These are phyloP conservation scores for Dorcus hopei DNA, from an alignment of 2,888 invertebrate species.

Conservation along the genomic window DNA sequence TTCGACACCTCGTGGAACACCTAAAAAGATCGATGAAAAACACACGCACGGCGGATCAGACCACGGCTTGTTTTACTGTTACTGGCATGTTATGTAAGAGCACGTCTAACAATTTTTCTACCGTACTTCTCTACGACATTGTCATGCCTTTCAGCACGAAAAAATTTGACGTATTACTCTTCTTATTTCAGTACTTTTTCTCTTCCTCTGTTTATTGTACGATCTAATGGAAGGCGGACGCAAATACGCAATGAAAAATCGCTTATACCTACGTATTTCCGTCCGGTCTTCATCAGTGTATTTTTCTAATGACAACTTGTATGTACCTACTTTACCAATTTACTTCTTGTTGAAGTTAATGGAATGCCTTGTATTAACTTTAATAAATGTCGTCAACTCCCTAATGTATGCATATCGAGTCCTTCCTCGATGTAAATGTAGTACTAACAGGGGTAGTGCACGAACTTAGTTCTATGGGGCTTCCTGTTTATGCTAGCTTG, in stretches of 20 bases:
- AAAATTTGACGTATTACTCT: too few relatives aligned
- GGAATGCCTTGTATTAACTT: too few relatives aligned
- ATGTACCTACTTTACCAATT: too few relatives aligned
- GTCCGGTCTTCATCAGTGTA: background rate
- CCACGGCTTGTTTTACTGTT: constrained; percentile 28
- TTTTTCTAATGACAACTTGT: background rate
- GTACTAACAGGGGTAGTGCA: constrained; percentile 35
- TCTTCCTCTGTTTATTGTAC: too few relatives aligned
- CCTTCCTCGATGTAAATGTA: background rate
- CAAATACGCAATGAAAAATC: background rate
- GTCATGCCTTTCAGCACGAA: background rate
- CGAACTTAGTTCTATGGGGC: constrained; percentile 43
- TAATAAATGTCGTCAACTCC: too few relatives aligned
- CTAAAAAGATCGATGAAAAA: constrained; percentile 25
- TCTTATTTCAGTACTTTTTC: too few relatives aligned
- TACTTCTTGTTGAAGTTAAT: too few relatives aligned
- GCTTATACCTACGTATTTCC: background rate
- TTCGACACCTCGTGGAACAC: background rate
- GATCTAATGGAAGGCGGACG: too few relatives aligned
- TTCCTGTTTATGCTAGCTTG: constrained; percentile 48
- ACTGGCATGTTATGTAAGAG: constrained; percentile 32
- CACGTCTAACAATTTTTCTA: constrained; percentile 18
- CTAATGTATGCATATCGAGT: too few relatives aligned
- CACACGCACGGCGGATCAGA: constrained; percentile 37
- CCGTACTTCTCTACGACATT: background rate